Percentiles rank a stretch among this genome's conserved stretches.
phyloP scores from a whole-genome alignment of 2,113 vertebrate species.

The Antechinus flavipes region DNA sequence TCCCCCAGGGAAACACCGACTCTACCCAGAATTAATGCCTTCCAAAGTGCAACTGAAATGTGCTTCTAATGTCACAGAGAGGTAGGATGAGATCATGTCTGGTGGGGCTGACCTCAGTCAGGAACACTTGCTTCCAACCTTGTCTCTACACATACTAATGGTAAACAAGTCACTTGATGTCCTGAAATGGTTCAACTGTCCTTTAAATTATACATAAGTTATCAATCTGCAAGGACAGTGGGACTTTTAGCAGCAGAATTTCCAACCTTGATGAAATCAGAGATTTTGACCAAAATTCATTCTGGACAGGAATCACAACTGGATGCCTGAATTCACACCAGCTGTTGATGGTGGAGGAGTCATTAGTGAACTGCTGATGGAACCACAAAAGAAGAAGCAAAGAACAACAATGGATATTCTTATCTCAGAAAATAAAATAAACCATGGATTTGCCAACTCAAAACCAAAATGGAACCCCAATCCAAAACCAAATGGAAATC shows the following conservation, averaged over 20 bases:
- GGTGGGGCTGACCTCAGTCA: not conserved
- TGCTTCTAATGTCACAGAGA: not conserved
- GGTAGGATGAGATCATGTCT: not conserved
- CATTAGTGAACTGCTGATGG: too few species aligned
- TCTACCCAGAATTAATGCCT: not conserved
- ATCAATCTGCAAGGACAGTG: not conserved
- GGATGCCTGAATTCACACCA: not conserved
- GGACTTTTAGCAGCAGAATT: not conserved
- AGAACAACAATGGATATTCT: not conserved
- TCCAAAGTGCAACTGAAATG: not conserved
- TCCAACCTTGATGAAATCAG: not conserved
- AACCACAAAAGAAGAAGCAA: not conserved
- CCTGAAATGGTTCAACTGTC: not conserved
- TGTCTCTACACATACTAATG: not conserved
- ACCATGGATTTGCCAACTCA: not conserved
- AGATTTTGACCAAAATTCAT: not conserved
- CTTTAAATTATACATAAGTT: not conserved
- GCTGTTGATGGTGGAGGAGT: not conserved
- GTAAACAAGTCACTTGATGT: not conserved
- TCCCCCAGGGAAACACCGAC: too few species aligned
- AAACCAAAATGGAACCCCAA: too few species aligned
- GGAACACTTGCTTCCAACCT: not conserved
- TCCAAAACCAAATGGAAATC: not conserved
- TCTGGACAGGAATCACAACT: not conserved
- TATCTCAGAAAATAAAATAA: not conserved